phyloP scores from a whole-genome alignment of 2,797 vertebrate genomes.

The Anniella stebbinsi region DNA sequence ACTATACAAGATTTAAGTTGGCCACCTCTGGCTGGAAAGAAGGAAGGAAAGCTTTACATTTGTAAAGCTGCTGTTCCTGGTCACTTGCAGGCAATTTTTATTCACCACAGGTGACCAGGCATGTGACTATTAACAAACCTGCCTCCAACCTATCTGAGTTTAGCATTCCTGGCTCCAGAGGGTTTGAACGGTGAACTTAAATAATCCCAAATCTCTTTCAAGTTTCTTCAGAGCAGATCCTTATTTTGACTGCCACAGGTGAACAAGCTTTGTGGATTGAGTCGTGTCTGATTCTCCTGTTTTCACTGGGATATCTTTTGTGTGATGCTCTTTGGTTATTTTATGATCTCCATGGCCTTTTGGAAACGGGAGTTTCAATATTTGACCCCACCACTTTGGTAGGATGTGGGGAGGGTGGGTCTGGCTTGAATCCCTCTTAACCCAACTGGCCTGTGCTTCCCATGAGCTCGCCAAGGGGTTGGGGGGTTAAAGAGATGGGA shows the following conservation, averaged over 20 bases:
- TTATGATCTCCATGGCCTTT: background rate
- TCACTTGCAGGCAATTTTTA: background rate
- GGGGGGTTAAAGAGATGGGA: constrained; percentile 29
- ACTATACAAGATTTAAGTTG: background rate
- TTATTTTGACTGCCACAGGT: no score
- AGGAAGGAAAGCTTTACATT: no score
- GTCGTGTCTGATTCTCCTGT: background rate
- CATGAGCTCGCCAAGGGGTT: constrained; percentile 5
- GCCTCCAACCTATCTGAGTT: background rate
- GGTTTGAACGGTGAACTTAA: background rate
- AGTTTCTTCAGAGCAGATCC: background rate
- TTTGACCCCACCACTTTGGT: background rate
- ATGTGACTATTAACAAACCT: background rate
- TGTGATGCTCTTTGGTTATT: background rate
- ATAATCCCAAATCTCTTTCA: background rate
- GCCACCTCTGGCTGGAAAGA: background rate
- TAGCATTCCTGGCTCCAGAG: no score
- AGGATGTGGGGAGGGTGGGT: background rate
- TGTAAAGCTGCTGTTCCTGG: background rate
- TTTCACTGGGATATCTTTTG: background rate
- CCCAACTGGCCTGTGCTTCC: constrained; percentile 21
- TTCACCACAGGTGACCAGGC: background rate
- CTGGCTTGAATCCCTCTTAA: constrained; percentile 18
- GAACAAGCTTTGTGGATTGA: background rate
- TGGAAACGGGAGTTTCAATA: background rate